A percentile compares a stretch with the other conserved stretches of the same genome.
Evolutionary conservation across 2,797 vertebrate species (phyloP).

Genomic region (Ispidina picta): DNA sequence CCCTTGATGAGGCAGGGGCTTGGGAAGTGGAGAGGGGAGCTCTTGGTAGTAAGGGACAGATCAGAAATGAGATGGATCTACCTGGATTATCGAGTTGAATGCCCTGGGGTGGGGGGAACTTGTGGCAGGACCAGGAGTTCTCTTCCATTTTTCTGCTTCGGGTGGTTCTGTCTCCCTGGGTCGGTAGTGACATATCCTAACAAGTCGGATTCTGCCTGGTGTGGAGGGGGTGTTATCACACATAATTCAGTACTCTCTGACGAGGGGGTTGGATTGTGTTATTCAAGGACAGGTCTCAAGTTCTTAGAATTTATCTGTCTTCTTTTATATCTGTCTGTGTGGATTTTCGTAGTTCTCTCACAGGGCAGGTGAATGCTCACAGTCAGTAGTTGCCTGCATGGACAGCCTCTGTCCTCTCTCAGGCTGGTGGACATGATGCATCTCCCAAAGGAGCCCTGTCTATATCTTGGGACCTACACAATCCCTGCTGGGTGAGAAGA

Average conservation of each 20-base stretch:
- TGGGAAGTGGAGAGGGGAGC: accelerated
- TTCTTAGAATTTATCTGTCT: background rate
- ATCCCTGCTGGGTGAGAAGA: background rate
- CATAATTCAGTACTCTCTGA: background rate
- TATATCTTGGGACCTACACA: accelerated
- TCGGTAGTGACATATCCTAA: accelerated
- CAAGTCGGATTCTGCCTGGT: accelerated
- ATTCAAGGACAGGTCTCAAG: background rate
- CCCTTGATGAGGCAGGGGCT: accelerated
- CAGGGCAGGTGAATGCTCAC: accelerated
- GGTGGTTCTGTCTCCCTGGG: background rate
- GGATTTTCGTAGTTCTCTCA: accelerated
- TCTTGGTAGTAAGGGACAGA: accelerated
- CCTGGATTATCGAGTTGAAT: accelerated
- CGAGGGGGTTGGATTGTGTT: background rate
- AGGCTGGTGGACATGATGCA: accelerated
- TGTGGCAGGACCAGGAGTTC: accelerated
- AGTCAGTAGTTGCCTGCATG: accelerated
- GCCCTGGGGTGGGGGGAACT: accelerated
- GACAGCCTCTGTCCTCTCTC: background rate
- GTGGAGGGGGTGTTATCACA: background rate
- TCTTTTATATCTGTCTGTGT: background rate
- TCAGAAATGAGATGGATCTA: accelerated
- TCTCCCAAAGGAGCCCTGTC: accelerated
- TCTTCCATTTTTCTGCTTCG: accelerated